Conservation (phyloP, 2,888 invertebrate species). For the Drosophila aldrichi region DNA sequence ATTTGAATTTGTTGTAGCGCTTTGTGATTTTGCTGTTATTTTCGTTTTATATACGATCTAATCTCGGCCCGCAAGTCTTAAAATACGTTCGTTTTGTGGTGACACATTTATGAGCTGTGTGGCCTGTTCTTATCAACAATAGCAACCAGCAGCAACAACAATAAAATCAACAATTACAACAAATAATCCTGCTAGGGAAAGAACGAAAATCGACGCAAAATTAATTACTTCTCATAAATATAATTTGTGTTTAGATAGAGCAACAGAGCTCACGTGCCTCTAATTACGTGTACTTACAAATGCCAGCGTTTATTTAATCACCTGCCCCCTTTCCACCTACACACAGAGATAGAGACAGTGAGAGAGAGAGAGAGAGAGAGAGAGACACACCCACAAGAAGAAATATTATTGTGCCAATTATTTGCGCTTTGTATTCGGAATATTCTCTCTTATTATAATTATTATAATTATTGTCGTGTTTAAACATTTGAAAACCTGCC, state of each 20-base stretch:
- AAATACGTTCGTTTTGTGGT: slow-evolving; percentile 49
- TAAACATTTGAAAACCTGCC: slow-evolving; percentile 63
- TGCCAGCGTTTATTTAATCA: slow-evolving; percentile 40
- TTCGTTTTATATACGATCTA: slow-evolving; percentile 15
- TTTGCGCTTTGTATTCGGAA: slow-evolving; percentile 4
- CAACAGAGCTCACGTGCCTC: slow-evolving; percentile 64
- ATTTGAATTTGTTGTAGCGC: slow-evolving; percentile 9
- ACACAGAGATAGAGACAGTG: neutral
- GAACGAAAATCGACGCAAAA: slow-evolving; percentile 28
- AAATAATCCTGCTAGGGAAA: slow-evolving; percentile 33
- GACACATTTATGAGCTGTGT: slow-evolving; percentile 66
- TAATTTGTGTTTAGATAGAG: slow-evolving; percentile 47
- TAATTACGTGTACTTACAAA: slow-evolving; percentile 58
- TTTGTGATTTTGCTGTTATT: neutral
- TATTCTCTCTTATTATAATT: neutral
- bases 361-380: neutral
- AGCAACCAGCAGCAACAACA: slow-evolving; percentile 12
- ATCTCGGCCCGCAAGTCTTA: slow-evolving; percentile 20
- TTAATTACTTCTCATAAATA: slow-evolving; percentile 60
- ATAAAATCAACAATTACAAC: slow-evolving; percentile 24
- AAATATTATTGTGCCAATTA: slow-evolving; percentile 14
- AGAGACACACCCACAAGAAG: neutral
- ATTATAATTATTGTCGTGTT: slow-evolving; percentile 4
- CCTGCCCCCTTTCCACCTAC: neutral
- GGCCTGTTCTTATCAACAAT: slow-evolving; percentile 58